A percentile compares a stretch with the other conserved stretches of the same genome.
Evolutionary conservation across 2,797 vertebrate species (phyloP).

Genomic region (Spondyliosoma cantharus): DNA sequence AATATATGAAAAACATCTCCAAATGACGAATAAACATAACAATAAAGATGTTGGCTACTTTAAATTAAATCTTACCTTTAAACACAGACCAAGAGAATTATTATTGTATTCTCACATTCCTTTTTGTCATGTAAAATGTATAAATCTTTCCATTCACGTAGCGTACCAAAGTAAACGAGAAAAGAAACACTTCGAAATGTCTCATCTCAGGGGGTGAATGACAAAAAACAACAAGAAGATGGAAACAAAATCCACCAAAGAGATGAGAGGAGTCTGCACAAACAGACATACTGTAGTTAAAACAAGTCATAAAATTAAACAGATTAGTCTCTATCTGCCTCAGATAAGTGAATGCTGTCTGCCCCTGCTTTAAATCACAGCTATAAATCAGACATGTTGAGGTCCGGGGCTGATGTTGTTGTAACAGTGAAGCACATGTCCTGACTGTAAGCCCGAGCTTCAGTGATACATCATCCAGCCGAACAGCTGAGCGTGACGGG

Average conservation of each 20-base stretch:
- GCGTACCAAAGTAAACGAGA: not conserved
- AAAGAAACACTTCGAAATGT: not conserved
- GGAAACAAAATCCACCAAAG: not conserved
- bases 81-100: not conserved
- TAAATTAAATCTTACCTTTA: too few relatives aligned
- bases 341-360: conserved; percentile 25
- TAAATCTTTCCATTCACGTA: not conserved
- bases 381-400: conserved; percentile 68
- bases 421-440: conserved; percentile 71
- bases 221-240: not conserved
- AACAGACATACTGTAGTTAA: not conserved
- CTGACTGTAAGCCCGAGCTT: conserved; percentile 52
- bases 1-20: not conserved
- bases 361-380: conserved; percentile 43
- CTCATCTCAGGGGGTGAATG: not conserved
- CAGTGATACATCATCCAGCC: conserved; percentile 67
- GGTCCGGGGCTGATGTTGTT: conserved; percentile 59
- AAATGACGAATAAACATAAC: not conserved
- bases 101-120: not conserved
- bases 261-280: not conserved
- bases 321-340: conserved; percentile 33
- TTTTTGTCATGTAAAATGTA: not conserved
- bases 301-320: conserved; percentile 9
- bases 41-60: not conserved
- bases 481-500: conserved; percentile 78